phyloP scores from a whole-genome alignment of 2,113 vertebrate genomes.

The Lycocorax pyrrhopterus region DNA sequence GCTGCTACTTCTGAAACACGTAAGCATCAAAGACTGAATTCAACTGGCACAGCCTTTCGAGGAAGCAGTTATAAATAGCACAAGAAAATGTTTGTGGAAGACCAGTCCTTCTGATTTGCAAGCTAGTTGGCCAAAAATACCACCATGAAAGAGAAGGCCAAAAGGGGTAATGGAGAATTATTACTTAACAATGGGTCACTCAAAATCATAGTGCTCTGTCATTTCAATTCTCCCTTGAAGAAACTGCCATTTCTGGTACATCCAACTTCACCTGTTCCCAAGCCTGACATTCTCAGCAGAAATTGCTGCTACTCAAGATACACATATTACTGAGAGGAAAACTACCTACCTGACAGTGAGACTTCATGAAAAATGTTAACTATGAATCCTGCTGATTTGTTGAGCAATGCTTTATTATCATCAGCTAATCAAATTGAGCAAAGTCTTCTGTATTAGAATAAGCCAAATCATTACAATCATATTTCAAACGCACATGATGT shows the following conservation, averaged over 20 bases:
- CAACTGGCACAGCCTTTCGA: not conserved
- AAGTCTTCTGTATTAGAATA: not conserved
- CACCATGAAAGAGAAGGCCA: not conserved
- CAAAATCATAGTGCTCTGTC: not conserved
- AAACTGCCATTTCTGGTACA: not conserved
- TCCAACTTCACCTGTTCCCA: not conserved
- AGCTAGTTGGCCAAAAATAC: not conserved
- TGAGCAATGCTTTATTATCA: not conserved
- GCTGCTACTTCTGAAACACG: not conserved
- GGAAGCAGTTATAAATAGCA: not conserved
- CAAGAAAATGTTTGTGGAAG: not conserved
- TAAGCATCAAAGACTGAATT: not conserved
- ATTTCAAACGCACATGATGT: not conserved
- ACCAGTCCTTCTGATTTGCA: not conserved
- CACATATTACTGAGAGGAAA: not conserved
- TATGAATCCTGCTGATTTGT: slow-evolving; percentile 20
- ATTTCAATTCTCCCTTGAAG: not conserved
- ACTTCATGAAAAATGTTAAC: not conserved
- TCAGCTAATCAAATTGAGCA: slow-evolving; percentile 36
- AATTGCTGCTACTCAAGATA: not conserved
- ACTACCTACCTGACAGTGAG: not conserved
- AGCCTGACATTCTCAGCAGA: not conserved
- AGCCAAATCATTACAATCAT: not conserved
- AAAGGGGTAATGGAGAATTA: not conserved
- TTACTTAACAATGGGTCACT: not conserved